phyloP scores from a whole-genome alignment of 2,113 vertebrate genomes.

The Phyllostomus hastatus region DNA sequence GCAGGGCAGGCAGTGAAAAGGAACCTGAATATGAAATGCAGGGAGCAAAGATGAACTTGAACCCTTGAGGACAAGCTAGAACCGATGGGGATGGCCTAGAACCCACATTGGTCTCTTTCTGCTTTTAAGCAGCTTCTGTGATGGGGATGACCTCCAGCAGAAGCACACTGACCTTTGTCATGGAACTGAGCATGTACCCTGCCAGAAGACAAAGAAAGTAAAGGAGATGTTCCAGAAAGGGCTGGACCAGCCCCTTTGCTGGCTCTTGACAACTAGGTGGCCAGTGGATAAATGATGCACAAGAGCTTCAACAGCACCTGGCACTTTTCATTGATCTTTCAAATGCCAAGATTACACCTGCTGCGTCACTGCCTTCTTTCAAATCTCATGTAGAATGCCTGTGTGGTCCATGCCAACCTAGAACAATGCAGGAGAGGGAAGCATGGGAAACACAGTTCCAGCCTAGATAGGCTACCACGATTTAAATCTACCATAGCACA shows the following conservation, averaged over 20 bases:
- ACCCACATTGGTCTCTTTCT: neutral
- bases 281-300: neutral
- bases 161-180: neutral
- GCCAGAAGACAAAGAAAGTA: neutral
- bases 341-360: neutral
- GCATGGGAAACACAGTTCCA: neutral
- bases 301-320: neutral
- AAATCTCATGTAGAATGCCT: neutral
- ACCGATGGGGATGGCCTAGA: neutral
- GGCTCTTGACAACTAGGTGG: neutral
- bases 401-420: neutral
- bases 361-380: neutral
- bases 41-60: neutral
- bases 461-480: neutral
- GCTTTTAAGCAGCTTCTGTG: neutral
- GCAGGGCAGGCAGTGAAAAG: neutral
- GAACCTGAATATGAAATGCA: neutral
- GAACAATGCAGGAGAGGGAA: neutral
- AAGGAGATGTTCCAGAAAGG: neutral
- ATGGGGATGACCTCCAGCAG: neutral
- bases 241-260: neutral
- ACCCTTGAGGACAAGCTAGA: neutral
- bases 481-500: neutral
- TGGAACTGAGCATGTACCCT: neutral
- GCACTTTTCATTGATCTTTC: rapidly evolving